Percentiles rank a stretch among this genome's conserved stretches.
Evolutionary conservation across 2,888 invertebrate species (phyloP).

Genomic region (Cotesia congregata): DNA sequence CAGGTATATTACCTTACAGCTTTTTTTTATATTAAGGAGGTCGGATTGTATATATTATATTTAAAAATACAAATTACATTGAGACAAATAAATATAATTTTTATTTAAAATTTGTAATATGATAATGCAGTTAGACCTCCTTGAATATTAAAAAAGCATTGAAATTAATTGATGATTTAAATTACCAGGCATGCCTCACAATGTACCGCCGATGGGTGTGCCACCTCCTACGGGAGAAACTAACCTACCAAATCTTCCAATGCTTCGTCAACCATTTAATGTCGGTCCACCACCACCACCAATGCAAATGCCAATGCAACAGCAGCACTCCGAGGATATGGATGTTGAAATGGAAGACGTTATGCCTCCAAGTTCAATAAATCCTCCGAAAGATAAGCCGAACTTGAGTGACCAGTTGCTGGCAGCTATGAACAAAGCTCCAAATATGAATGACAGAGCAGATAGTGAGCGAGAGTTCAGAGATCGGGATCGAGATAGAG

Average conservation of each 20-base stretch:
- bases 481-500: slow-evolving; percentile 54
- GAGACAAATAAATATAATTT: too few species aligned
- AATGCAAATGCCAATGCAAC: slow-evolving; percentile 60
- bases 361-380: slow-evolving; percentile 58
- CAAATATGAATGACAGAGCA: slow-evolving; percentile 56
- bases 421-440: slow-evolving; percentile 73
- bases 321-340: slow-evolving; percentile 77
- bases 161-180: slow-evolving; percentile 1
- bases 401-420: slow-evolving; percentile 72
- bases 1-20: slow-evolving; percentile 53
- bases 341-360: slow-evolving; percentile 77
- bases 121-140: not conserved
- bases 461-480: slow-evolving; percentile 61
- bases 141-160: not conserved
- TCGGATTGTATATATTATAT: too few species aligned
- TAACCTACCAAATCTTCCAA: slow-evolving; percentile 61
- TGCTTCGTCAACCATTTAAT: slow-evolving; percentile 66
- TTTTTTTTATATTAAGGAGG: too few species aligned
- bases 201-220: slow-evolving; percentile 70
- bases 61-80: too few species aligned
- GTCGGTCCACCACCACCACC: slow-evolving; percentile 63
- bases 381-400: slow-evolving; percentile 57
- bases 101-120: not conserved
- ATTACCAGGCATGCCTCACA: slow-evolving; percentile 68
- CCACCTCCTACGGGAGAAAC: slow-evolving; percentile 67